Evolutionary conservation across 2,113 vertebrate species (phyloP), one percentile per base, ranked within the genome.

Genomic region (Podarcis raffonei): DNA sequence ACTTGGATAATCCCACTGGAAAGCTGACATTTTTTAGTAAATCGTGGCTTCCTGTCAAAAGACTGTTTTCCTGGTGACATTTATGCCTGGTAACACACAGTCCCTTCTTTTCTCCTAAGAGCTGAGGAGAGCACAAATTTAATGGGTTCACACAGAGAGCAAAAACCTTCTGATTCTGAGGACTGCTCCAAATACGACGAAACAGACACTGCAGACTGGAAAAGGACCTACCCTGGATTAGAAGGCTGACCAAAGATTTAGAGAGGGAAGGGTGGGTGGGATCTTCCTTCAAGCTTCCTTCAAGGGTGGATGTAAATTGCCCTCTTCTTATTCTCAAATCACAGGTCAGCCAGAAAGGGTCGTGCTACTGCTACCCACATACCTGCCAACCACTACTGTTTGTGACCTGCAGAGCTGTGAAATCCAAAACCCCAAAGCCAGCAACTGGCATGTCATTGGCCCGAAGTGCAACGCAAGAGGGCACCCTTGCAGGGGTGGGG

Each of bases 21-120:
- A 80, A 79, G 87, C 92, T 90, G 94, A 88, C 89, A 88, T 92
- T 93, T 86, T 9, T 86, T 87, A 39, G 89, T 87, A 93, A 92
- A 42, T 39, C 79, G 80, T 85, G 88, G 90, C 86, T 90, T 81
- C 89, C 92, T 91, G 90, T 90, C 92, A 20, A 89, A 85, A 90
- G 90, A 4, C 0, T 32, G 78, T 91, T 90, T 92, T 74, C 85
- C 13, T 53, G 0, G 57, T 77, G 90, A 90, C 82, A 68, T 84
- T 86, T 87, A 83, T 62, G 89, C 48, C 4, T 79, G 91, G 91
- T 74, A 90, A 76, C 80, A 83, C 78, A 85, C 78, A 1, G 85
- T 90, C 78, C 68, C 93, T 62, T 62, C 18, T 20, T 62, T 62
- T 62, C 59, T 62, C 87, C 91, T 82, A 90, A 59, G 62, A 87